Percentiles rank a stretch among this genome's conserved stretches.
Evolutionary conservation across 2,113 vertebrate genomes (phyloP).

Genomic region (Puma concolor): DNA sequence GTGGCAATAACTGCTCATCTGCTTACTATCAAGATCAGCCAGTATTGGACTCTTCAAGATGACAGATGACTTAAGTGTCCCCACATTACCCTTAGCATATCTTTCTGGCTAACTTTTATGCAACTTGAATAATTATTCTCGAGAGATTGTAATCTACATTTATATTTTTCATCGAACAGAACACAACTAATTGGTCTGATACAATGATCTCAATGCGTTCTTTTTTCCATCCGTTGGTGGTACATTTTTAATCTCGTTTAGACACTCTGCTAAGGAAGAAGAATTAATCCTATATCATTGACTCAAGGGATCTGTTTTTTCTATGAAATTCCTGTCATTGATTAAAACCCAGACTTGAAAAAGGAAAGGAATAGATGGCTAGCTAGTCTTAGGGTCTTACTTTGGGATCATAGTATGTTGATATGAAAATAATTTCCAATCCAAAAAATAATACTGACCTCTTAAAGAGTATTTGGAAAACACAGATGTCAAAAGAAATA

Average conservation of each 20-base stretch:
- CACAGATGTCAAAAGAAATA: background rate
- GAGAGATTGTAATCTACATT: background rate
- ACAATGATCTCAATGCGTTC: background rate
- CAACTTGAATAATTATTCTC: conserved; percentile 41
- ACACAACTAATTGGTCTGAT: background rate
- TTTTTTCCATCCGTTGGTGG: background rate
- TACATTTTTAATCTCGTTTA: conserved; percentile 2
- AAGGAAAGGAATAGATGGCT: background rate
- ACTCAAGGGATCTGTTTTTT: background rate
- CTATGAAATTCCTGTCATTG: background rate
- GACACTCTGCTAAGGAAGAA: background rate
- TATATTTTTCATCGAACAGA: background rate
- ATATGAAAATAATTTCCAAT: background rate
- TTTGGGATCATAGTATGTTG: background rate
- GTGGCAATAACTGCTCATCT: conserved; percentile 60
- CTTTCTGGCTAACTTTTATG: background rate
- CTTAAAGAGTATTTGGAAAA: conserved; percentile 16
- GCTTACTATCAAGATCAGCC: conserved; percentile 61
- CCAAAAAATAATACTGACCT: background rate
- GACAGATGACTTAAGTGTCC: conserved; percentile 47
- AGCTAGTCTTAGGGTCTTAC: background rate
- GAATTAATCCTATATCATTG: background rate
- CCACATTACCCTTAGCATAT: conserved; percentile 14
- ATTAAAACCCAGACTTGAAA: background rate
- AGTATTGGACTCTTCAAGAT: conserved; percentile 46